Evolutionary conservation across 2,888 invertebrate species (phyloP), one percentile per base, ranked within the genome.

Genomic region (Lasioglossum calceatum): DNA sequence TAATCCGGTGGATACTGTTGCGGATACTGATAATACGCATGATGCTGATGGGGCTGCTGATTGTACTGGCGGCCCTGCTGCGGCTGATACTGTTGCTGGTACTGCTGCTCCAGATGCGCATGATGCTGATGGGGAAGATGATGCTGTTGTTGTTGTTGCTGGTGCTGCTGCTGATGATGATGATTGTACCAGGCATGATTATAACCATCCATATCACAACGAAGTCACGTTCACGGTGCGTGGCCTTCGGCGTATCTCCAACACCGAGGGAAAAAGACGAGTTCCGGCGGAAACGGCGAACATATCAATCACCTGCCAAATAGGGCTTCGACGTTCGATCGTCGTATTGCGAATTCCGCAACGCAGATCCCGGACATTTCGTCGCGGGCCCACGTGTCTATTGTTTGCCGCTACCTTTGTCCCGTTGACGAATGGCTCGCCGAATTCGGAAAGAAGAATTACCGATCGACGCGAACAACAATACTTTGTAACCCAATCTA

Each of bases 1-100:
- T 95, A 95, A 93, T 95, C 94, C 90, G 94, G 93, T 54, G 94
- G 93, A 87, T 93, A 94, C 87, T 94, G 94, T 87, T 94, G 94
- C 79, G 92, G 89, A 71, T 94, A 94, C 89, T 94, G 93, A 83
- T 93, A 92, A 87, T 91, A 92, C 73, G 88, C 92, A 81, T 92
- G 93, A 87, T 94, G 93, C 81, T 91, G 89, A 81, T 91, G 92
- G 39, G 90, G 90, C 81, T 92, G 91, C 80, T 92, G 92, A 85
- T 92, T 92, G 80, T 93, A 92, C 79, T 90, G 92, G 47, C 92
- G 90, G 64, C 92, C 90, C 71, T 92, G 88, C 67, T 92, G 92
- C 58, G 85, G 81, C 71, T 84, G 88, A 77, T 89, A 90, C 76
- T 90, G 78, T 14, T 89, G 88, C 42, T 92, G 86, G n/a, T 76